Base-by-base conservation (phyloP, 2,113 vertebrate genomes). In the Cromileptes altivelis region DNA sequence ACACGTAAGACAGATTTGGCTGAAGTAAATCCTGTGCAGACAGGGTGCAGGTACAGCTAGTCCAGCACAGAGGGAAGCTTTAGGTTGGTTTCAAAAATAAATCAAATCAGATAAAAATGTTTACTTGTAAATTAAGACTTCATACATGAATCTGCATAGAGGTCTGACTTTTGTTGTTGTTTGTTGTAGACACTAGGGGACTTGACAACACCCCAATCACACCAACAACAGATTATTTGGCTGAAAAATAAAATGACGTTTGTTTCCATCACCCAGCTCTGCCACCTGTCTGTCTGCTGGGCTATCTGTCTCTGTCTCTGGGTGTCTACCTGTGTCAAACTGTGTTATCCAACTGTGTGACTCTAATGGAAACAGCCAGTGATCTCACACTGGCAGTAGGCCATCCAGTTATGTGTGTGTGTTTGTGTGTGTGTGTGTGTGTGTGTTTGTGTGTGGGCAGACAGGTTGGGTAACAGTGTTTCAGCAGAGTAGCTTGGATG, bases 381-480 rank as follows among this genome's bases (percentile, higher is more conserved):
- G 85, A 87, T 72, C 75, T 81, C 75, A 69, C 23, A 9, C 9
- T 82, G 80, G 68, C 73, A 49, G 52, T 5, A 45, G 15, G 47
- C 86, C 74, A 42, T 23, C 23, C 15, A 50, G 27, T 27, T 47
- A 27, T 60, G 81, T 45, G 58, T 53, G 63, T 55, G 23, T 55
- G 78, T 67, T 53, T 58, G 70, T 73, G 70, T 75, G 70, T 55
- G 78, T 77, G 78, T 63, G 64, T 79, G 80, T 74, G 80, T 47
- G 82, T 68, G 78, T 74, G 81, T 55, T 77, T 53, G 79, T 82
- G 87, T 73, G 85, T 62, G 85, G 23, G 80, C 21, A 40, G 81
- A 49, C 84, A 75, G 81, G 62, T 80, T 80, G 78, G 78, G 45
- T 84, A 81, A 82, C 86, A 82, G 63, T 58, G 74, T 69, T 87